These are phyloP conservation scores for Neolamprologus cancellatus DNA, from an alignment of 2,113 vertebrate species.

Conservation along the genomic window DNA sequence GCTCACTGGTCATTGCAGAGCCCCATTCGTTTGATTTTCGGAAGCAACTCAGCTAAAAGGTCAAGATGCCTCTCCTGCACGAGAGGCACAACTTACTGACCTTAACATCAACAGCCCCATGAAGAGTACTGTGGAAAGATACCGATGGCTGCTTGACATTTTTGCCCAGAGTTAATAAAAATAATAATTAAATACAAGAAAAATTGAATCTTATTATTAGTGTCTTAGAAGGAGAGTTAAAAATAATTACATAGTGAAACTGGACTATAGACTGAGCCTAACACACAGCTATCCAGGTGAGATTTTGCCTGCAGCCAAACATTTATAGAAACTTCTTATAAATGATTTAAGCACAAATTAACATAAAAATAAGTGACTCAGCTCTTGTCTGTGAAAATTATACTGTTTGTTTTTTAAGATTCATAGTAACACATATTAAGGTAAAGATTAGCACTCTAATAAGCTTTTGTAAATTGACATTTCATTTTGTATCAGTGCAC, in stretches of 20 bases:
- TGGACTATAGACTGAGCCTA: not conserved
- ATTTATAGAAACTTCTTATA: not conserved
- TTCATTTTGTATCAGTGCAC: not conserved
- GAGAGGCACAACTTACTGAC: conserved; percentile 15
- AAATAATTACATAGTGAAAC: not conserved
- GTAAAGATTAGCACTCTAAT: not conserved
- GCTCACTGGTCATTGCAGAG: conserved; percentile 23
- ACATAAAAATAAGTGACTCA: not conserved
- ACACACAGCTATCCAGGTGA: not conserved
- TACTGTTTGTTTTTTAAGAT: not conserved
- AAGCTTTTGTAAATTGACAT: not conserved
- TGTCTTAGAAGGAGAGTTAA: not conserved
- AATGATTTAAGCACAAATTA: not conserved
- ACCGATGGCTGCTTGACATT: not conserved
- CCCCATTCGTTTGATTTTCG: conserved; percentile 43
- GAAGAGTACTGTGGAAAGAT: too few species aligned
- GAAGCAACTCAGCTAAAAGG: conserved; percentile 48
- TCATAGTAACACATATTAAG: not conserved
- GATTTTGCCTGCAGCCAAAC: not conserved
- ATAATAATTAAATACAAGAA: conserved; percentile 12
- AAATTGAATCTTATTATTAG: rapidly evolving
- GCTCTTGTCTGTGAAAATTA: not conserved
- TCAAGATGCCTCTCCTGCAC: conserved; percentile 33
- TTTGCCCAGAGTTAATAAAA: conserved; percentile 20
- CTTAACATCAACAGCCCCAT: conserved; percentile 13